Evolutionary conservation across 2,888 invertebrate species (phyloP), one percentile per base, ranked within the genome.

Genomic region (Cyclophora punctaria): DNA sequence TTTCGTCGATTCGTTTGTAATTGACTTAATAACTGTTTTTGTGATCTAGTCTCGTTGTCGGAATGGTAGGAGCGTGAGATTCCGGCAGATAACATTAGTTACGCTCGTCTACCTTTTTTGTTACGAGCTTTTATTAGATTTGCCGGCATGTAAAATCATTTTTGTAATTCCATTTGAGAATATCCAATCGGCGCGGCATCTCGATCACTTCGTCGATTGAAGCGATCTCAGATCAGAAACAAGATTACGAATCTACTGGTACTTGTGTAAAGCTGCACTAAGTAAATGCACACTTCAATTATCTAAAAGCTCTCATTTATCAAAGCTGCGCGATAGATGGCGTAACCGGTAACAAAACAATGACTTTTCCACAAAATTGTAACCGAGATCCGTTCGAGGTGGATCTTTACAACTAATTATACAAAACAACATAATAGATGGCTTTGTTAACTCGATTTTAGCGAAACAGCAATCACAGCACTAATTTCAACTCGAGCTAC

Each of bases 321-420:
- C 57, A 52, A 48, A 52, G 47, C 56, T 62, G 60, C 52, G 52
- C 74, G 58, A 56, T 72, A 85, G 83, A 84, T 84, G 83, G 83
- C 83, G 80, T 67, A 57, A 72, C 67, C 55, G 50, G 80, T 72
- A 53, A 48, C 72, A 73, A 77, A 82, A 81, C 75, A 81, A 73
- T 66, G 50, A 59, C 49, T 55, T 69, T 68, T 64, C 20, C 59
- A 62, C 59, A 52, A 59, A 52, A 20, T 20, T 58, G 57, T 50
- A 56, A 51, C 33, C 50, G 54, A 66, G 20, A 20, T 20, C 20
- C 55, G 63, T 61, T 67, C 60, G 51, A 52, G 37, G 60, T 56
- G 58, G 72, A 69, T 71, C 70, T 71, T 68, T 65, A 68, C 63
- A 63, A 62, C 59, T 72, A 73, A 75, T 75, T 75, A 71, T 62